These are phyloP conservation scores for Keiferia lycopersicella DNA, from an alignment of 2,888 invertebrate genomes.

Conservation along the genomic window DNA sequence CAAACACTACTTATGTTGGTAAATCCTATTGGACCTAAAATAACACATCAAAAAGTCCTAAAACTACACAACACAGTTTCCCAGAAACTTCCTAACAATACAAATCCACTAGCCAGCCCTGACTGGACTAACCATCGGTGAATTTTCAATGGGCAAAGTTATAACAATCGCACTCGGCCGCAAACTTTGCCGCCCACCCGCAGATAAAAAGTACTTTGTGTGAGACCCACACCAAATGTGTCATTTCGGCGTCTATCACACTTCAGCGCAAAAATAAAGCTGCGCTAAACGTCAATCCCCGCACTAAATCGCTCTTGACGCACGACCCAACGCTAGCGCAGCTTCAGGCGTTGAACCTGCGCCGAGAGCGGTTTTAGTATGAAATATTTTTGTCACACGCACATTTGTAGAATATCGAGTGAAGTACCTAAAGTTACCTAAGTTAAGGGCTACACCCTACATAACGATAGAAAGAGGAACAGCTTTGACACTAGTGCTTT, in stretches of 20 bases:
- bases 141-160: conserved; percentile 46
- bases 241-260: no score
- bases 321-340: no score
- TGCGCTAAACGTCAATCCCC: no score
- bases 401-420: neutral
- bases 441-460: no score
- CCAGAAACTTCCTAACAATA: conserved; percentile 25
- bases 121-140: conserved; percentile 24
- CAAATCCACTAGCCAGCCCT: conserved; percentile 22
- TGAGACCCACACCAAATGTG: no score
- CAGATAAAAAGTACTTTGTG: no score
- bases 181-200: conserved; percentile 36
- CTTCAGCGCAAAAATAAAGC: no score
- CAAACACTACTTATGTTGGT: neutral
- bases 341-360: no score
- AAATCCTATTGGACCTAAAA: neutral
- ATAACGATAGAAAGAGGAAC: no score
- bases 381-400: conserved; percentile 35
- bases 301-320: no score
- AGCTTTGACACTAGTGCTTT: no score
- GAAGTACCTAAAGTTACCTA: no score
- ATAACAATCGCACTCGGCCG: conserved; percentile 52
- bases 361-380: conserved; percentile 49
- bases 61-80: neutral
- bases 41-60: conserved; percentile 1